phyloP scores from a whole-genome alignment of 2,797 vertebrate genomes.

The Peromyscus attwateri region DNA sequence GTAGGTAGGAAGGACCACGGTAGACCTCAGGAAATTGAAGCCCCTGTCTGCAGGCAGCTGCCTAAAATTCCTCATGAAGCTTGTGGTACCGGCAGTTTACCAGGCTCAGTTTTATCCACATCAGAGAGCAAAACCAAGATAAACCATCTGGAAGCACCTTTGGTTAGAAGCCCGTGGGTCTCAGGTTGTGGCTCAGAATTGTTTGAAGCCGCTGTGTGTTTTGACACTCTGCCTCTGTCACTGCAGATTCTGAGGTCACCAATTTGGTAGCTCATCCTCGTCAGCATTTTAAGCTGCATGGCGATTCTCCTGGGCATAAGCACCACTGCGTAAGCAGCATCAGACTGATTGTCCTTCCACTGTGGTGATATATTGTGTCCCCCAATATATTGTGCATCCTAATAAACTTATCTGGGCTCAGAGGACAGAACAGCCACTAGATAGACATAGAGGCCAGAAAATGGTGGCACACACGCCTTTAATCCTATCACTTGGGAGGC shows the following conservation, averaged over 20 bases:
- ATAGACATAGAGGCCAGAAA: no score
- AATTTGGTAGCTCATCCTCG: neutral
- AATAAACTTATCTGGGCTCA: no score
- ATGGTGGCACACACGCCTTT: no score
- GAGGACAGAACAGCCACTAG: no score
- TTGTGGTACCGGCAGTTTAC: no score
- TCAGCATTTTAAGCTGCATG: neutral
- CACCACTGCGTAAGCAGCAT: neutral
- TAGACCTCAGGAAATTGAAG: slow-evolving; percentile 12
- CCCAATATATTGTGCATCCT: no score
- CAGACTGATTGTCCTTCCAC: neutral
- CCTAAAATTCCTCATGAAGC: neutral
- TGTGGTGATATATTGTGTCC: no score
- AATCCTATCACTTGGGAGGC: no score
- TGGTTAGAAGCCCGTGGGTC: neutral
- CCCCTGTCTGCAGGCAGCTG: neutral
- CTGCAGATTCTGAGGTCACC: neutral
- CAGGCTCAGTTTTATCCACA: neutral
- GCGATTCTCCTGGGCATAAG: neutral
- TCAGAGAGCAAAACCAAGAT: neutral
- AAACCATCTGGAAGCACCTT: neutral
- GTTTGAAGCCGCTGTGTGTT: neutral
- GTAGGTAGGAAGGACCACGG: neutral
- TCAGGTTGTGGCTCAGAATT: neutral
- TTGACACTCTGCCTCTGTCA: neutral